Evolutionary conservation across 1,140 invertebrate genomes (phyloP).

Genomic region (Drusus annulatus): DNA sequence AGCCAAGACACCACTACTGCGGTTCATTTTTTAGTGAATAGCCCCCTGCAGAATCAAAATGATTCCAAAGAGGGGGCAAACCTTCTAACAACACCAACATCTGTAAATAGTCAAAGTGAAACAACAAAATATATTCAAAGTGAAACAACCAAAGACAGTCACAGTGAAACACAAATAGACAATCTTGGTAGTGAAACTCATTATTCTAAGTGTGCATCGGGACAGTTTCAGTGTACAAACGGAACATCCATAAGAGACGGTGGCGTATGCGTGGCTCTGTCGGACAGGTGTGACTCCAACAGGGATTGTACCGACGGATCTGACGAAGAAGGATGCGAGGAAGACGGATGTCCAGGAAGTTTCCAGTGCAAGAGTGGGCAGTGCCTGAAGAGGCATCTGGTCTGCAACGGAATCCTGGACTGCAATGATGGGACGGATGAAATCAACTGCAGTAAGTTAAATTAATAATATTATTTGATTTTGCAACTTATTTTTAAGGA

Average conservation of each 20-base stretch:
- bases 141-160: no score
- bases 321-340: slow-evolving; percentile 75
- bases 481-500: no score
- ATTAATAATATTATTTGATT: no score
- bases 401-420: slow-evolving; percentile 82
- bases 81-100: slow-evolving; percentile 22
- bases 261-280: slow-evolving; percentile 72
- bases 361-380: slow-evolving; percentile 80
- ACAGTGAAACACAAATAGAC: no score
- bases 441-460: slow-evolving; percentile 72
- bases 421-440: slow-evolving; percentile 84
- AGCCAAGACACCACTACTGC: slow-evolving; percentile 51
- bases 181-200: slow-evolving; percentile 46
- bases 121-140: no score
- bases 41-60: slow-evolving; percentile 55
- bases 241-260: slow-evolving; percentile 74
- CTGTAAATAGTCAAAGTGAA: slow-evolving; percentile 20
- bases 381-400: slow-evolving; percentile 79
- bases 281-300: slow-evolving; percentile 75
- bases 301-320: slow-evolving; percentile 77
- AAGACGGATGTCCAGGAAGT: slow-evolving; percentile 74
- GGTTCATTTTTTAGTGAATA: slow-evolving; percentile 57
- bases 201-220: slow-evolving; percentile 72
- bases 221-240: slow-evolving; percentile 76
- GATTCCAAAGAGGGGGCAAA: slow-evolving; percentile 59